Evolutionary conservation across 2,113 vertebrate genomes (phyloP).

Genomic region (Gobiocypris rarus): DNA sequence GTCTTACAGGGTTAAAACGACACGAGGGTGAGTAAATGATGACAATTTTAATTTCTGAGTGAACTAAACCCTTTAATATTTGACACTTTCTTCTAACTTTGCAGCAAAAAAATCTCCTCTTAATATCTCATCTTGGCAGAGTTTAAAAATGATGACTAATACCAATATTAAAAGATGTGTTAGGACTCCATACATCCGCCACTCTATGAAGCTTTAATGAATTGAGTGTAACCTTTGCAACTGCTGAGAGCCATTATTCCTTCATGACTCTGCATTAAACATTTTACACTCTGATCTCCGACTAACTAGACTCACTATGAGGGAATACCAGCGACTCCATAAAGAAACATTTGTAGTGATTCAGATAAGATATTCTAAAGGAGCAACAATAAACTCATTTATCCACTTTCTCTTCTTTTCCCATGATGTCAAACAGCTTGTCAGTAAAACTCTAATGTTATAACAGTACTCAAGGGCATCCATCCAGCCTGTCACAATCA

Average conservation of each 20-base stretch:
- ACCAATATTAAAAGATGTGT: conserved; percentile 5
- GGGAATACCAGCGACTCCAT: neutral
- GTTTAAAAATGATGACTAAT: neutral
- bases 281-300: neutral
- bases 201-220: neutral
- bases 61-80: neutral
- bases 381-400: neutral
- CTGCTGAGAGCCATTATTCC: conserved; percentile 10
- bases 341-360: conserved; percentile 24
- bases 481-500: neutral
- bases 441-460: conserved; percentile 1
- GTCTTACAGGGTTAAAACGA: no score
- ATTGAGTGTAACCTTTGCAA: conserved; percentile 26
- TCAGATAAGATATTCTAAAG: neutral
- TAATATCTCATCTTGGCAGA: neutral
- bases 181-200: neutral
- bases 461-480: conserved; percentile 33
- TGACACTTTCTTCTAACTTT: neutral
- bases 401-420: conserved; percentile 16
- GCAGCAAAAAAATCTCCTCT: neutral
- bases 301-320: neutral
- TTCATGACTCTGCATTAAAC: conserved; percentile 19
- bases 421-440: conserved; percentile 8
- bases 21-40: no score
- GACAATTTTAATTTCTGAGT: no score